phyloP scores from a whole-genome alignment of 2,797 vertebrate genomes.

The Eupleurogrammus muticus region DNA sequence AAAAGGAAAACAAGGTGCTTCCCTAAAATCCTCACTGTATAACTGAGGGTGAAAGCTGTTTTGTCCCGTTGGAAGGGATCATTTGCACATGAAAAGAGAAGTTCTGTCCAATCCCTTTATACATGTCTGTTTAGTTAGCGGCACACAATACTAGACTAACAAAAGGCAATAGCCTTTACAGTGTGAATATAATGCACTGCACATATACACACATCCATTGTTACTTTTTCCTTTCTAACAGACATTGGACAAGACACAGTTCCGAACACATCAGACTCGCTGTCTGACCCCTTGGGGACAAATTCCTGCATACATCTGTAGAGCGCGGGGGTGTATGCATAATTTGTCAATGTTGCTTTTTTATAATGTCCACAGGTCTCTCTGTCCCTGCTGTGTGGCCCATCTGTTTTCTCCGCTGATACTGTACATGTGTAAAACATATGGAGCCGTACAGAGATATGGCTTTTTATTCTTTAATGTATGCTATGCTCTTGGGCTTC shows the following conservation, averaged over 20 bases:
- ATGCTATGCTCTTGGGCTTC: constrained; percentile 79
- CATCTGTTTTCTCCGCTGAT: constrained; percentile 78
- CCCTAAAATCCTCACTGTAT: constrained; percentile 63
- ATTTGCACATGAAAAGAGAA: constrained; percentile 84
- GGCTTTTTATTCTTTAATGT: constrained; percentile 72
- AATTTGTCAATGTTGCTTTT: constrained; percentile 76
- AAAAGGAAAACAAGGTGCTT: constrained; percentile 40
- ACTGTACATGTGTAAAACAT: constrained; percentile 73
- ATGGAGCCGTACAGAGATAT: constrained; percentile 53
- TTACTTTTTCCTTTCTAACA: constrained; percentile 65
- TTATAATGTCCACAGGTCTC: constrained; percentile 70
- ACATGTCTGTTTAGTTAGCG: constrained; percentile 75
- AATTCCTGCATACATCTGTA: constrained; percentile 67
- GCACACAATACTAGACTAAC: constrained; percentile 71
- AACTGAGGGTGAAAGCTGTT: constrained; percentile 74
- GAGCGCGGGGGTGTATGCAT: constrained; percentile 56
- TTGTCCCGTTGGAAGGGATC: constrained; percentile 73
- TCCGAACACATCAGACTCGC: constrained; percentile 59
- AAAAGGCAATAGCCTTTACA: constrained; percentile 75
- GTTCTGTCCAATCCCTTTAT: constrained; percentile 81
- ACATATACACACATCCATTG: constrained; percentile 69
- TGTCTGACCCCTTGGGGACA: constrained; percentile 72
- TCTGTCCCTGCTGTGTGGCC: constrained; percentile 70
- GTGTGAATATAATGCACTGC: constrained; percentile 65
- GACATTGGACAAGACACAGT: constrained; percentile 71